These are phyloP conservation scores for Papilio polyxenes DNA, from an alignment of 1,140 invertebrate genomes.

Conservation along the genomic window DNA sequence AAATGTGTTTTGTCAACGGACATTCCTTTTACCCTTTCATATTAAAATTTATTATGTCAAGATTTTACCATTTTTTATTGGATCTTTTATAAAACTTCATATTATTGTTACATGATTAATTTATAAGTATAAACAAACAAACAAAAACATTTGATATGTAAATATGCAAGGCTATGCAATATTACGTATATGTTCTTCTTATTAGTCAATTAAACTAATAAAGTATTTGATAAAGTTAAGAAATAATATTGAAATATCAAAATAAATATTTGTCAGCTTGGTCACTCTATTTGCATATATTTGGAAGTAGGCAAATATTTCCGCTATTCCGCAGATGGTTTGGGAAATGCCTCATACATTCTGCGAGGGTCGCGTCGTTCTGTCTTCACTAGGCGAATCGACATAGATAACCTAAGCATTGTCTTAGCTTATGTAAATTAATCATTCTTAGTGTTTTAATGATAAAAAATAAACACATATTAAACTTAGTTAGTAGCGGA, in stretches of 20 bases:
- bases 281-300: constrained; percentile 13
- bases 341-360: constrained; percentile 4
- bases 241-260: not conserved
- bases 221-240: no score
- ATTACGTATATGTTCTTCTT: no score
- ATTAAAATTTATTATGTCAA: not conserved
- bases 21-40: not conserved
- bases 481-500: no score
- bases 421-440: no score
- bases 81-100: no score
- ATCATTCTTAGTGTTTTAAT: no score
- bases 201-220: no score
- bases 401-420: not conserved
- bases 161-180: no score
- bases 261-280: not conserved
- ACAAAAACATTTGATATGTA: not conserved
- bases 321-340: not conserved
- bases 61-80: no score
- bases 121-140: no score
- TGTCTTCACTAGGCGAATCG: not conserved
- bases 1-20: not conserved
- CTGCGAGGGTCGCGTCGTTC: not conserved
- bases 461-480: no score
- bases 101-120: no score
- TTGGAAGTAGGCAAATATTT: constrained; percentile 7